phyloP scores from a whole-genome alignment of 2,797 vertebrate species.

The Anas acuta region DNA sequence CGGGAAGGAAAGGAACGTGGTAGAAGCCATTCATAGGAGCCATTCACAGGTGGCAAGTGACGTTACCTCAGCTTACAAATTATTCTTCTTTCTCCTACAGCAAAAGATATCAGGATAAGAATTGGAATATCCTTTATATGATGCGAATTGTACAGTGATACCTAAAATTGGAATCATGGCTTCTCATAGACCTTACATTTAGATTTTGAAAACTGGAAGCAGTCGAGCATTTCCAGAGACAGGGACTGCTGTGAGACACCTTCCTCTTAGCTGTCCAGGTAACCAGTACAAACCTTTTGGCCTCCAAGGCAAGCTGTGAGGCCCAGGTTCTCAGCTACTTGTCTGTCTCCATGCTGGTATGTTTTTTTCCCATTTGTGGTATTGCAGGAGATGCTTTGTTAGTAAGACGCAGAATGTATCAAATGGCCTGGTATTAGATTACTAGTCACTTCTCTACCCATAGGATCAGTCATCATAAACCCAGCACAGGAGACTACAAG shows the following conservation, averaged over 20 bases:
- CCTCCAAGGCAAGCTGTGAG: not conserved
- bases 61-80: not conserved
- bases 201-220: not conserved
- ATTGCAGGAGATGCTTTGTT: not conserved
- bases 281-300: not conserved
- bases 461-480: not conserved
- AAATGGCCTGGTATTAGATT: not conserved
- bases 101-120: not conserved
- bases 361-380: not conserved
- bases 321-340: not conserved
- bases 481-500: not conserved
- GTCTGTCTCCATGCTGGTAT: not conserved
- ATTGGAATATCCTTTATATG: not conserved
- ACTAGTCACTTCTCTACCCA: not conserved
- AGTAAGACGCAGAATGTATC: not conserved
- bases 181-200: not conserved
- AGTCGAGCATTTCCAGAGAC: not conserved
- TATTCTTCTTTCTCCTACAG: not conserved
- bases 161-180: accelerated
- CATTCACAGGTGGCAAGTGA: not conserved
- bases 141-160: not conserved
- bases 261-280: not conserved
- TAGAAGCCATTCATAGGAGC: not conserved
- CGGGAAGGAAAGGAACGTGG: not conserved
- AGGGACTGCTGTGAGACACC: not conserved